Evolutionary conservation across 2,797 vertebrate genomes (phyloP), one percentile per base, ranked within the genome.

Genomic region (Xenentodon cancila): DNA sequence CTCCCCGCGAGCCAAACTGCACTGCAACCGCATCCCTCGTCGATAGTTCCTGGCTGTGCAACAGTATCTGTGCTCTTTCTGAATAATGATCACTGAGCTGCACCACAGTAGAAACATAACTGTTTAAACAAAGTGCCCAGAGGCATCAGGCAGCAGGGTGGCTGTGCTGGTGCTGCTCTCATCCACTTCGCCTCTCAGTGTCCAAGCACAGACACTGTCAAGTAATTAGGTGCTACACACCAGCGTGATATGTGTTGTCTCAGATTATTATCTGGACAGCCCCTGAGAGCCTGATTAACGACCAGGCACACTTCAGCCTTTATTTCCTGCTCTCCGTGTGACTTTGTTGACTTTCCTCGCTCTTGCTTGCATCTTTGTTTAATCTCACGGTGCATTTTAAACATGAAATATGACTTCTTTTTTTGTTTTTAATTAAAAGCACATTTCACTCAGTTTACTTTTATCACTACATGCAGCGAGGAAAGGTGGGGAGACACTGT

Each of bases 401-500:
- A 61, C 53, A 66, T 83, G 68, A 83, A 84, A 79, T 59, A 76
- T 63, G 51, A 62, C 68, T 1, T 25, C 78, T 73, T 84, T 30
- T 77, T 80, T 85, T 68, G 71, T 73, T 77, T 86, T 77, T 75
- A 86, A 91, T 91, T 91, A 88, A 88, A 91, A 90, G 82, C 70
- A 79, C 82, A 89, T 91, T 84, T 80, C 71, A 57, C 68, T 75
- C 68, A 75, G 85, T 85, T 85, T 74, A 64, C 65, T 32, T 70
- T 84, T 73, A 79, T 84, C 37, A 15, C 37, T 84, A 81, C 71
- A 60, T 43, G 53, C 53, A 11, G 71, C 0, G 68, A 40, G 55
- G 59, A 59, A 37, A 53, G 27, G 48, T 47, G 42, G 25, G 18
- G 48, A 72, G 55, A 19, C 34, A 15, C 34, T 9, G 9, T 78